phyloP scores from a whole-genome alignment of 2,113 vertebrate species.

The Clupea harengus region DNA sequence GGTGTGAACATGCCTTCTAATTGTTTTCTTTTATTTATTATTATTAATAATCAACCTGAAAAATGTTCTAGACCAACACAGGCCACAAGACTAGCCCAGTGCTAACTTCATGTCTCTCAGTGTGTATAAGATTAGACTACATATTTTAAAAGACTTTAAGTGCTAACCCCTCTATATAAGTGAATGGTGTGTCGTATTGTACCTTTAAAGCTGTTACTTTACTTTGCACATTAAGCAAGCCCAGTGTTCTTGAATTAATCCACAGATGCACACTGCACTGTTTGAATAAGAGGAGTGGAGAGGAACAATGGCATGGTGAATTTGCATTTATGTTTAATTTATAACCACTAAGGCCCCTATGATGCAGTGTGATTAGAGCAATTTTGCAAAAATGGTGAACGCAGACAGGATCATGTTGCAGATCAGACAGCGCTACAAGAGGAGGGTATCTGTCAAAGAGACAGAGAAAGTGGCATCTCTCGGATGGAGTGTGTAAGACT shows the following conservation, averaged over 20 bases:
- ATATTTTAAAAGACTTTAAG: background rate
- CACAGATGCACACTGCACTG: constrained; percentile 71
- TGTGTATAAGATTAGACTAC: background rate
- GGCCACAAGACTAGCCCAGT: background rate
- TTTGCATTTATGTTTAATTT: constrained; percentile 83
- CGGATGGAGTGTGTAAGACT: background rate
- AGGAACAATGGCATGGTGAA: constrained; percentile 74
- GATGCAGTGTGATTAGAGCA: constrained; percentile 68
- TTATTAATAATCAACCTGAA: background rate
- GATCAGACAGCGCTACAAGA: constrained; percentile 21
- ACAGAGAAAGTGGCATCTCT: background rate
- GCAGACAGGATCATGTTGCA: constrained; percentile 49
- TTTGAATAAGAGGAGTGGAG: constrained; percentile 67
- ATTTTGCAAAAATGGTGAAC: constrained; percentile 22
- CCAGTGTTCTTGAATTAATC: constrained; percentile 75
- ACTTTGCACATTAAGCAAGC: constrained; percentile 61
- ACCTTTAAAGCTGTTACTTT: constrained; percentile 40
- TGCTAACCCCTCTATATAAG: background rate
- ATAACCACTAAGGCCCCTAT: constrained; percentile 76
- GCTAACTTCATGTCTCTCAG: background rate
- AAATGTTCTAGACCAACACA: background rate
- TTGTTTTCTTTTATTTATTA: background rate
- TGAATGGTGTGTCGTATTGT: background rate
- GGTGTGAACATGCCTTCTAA: background rate
- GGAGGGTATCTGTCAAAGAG: background rate